These are phyloP conservation scores for Xyrichtys novacula DNA, from an alignment of 2,797 vertebrate genomes.

Conservation along the genomic window DNA sequence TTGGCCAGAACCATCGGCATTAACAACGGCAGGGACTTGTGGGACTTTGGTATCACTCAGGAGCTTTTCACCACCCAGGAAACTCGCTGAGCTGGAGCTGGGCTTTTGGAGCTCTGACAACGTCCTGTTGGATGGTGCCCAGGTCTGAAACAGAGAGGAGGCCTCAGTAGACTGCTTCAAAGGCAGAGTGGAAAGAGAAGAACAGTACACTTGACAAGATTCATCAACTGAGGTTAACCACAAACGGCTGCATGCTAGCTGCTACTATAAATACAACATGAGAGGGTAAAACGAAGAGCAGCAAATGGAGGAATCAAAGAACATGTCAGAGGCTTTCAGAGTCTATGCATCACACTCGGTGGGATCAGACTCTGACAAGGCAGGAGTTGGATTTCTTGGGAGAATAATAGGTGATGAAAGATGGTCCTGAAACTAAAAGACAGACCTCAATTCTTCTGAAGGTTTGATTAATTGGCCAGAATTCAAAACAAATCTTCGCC, in stretches of 20 bases:
- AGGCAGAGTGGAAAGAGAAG: constrained; percentile 48
- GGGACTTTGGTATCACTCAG: constrained; percentile 53
- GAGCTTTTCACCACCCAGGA: constrained; percentile 41
- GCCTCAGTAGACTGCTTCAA: constrained; percentile 63
- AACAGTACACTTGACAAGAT: constrained; percentile 70
- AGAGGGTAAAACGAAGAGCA: constrained; percentile 61
- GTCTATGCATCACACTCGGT: constrained; percentile 25
- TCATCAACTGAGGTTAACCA: constrained; percentile 76
- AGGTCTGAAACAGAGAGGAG: constrained; percentile 59
- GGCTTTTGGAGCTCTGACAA: constrained; percentile 40
- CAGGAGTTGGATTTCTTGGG: constrained; percentile 47
- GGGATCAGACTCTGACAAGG: constrained; percentile 42
- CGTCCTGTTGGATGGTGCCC: constrained; percentile 61
- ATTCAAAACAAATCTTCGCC: constrained; percentile 45
- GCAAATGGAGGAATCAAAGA: constrained; percentile 72
- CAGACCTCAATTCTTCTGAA: constrained; percentile 40
- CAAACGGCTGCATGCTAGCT: constrained; percentile 63
- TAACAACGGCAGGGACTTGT: constrained; percentile 59
- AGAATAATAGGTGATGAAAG: constrained; percentile 51
- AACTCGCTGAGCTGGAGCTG: constrained; percentile 45
- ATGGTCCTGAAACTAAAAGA: constrained; percentile 42
- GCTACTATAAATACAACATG: constrained; percentile 67
- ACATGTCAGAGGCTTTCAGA: constrained; percentile 56
- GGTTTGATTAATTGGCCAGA: constrained; percentile 56
- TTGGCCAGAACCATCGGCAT: constrained; percentile 60